A percentile compares a stretch with the other conserved stretches of the same genome.
Conservation (phyloP, 2,797 vertebrate species). For the Acanthiza pusilla region DNA sequence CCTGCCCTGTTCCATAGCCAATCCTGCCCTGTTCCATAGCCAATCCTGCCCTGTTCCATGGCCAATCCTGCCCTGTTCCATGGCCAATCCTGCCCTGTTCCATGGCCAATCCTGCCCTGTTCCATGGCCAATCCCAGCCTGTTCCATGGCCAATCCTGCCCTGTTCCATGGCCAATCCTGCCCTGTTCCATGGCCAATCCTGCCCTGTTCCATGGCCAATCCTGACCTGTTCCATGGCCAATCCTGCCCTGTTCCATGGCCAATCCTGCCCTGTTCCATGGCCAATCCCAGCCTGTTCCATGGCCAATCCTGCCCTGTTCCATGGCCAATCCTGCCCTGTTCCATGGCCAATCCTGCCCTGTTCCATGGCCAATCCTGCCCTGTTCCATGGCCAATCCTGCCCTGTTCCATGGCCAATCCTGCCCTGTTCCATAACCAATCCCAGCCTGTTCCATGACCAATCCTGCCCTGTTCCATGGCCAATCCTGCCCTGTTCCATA, state of each 20-base stretch:
- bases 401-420: background rate
- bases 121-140: background rate
- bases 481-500: background rate
- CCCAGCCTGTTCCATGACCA: background rate
- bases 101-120: background rate
- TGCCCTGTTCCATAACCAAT: too few relatives aligned
- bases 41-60: background rate
- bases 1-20: too few relatives aligned
- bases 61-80: background rate
- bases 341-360: background rate
- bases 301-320: background rate
- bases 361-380: background rate
- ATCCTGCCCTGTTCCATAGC: background rate
- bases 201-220: background rate
- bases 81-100: background rate
- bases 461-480: background rate
- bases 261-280: background rate
- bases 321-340: too few relatives aligned
- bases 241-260: too few relatives aligned
- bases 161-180: background rate
- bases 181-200: too few relatives aligned
- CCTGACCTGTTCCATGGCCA: background rate
- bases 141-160: background rate
- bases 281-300: background rate
- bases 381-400: background rate